Base-by-base conservation (phyloP, 2,113 vertebrate species). In the Cebus imitator region DNA sequence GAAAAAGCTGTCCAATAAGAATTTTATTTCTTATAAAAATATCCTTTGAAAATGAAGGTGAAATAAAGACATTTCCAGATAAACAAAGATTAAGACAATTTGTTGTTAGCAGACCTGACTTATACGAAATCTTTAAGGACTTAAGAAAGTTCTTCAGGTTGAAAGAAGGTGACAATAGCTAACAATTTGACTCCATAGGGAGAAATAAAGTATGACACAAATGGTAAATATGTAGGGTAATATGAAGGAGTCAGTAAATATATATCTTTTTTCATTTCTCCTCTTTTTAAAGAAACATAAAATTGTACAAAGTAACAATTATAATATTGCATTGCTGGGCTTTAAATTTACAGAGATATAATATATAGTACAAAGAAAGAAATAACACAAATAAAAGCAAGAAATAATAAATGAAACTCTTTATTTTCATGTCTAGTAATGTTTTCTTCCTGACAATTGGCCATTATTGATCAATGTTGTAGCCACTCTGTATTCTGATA, bases 291-390 rank as follows among this genome's bases (percentile, higher is more conserved):
- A 88, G 20, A 52, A n/a, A 82, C 32, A n/a, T n/a, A 61, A 37
- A 17, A 48, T 80, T 64, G 23, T 72, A 66, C 66, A 48, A 92
- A 85, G 32, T 30, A 80, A 64, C 78, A 92, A 23, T 85, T 95
- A 91, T 66, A 78, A 93, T 76, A 75, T 73, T 86, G 17, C 73
- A 95, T 73, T 90, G 8, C 45, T 73, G 32, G 45, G 37, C 20
- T 89, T 89, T 48, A 96, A 80, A 73, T 96, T 90, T 57, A 64
- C 64, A 83, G 30, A 92, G 8, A 80, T 89, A 16, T 48, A 79
- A 70, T 95, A 73, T 52, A 35, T 32, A 85, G 57, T 25, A 80
- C 50, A 96, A 30, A 64, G 61, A 64, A 30, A 64, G 27, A 64
- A 30, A 89, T 32, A 89, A 72, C 43, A 25, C 58, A 27, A 61